Evolutionary conservation across 2,113 vertebrate genomes (phyloP).

Genomic region (Myrmophylax atrothorax): DNA sequence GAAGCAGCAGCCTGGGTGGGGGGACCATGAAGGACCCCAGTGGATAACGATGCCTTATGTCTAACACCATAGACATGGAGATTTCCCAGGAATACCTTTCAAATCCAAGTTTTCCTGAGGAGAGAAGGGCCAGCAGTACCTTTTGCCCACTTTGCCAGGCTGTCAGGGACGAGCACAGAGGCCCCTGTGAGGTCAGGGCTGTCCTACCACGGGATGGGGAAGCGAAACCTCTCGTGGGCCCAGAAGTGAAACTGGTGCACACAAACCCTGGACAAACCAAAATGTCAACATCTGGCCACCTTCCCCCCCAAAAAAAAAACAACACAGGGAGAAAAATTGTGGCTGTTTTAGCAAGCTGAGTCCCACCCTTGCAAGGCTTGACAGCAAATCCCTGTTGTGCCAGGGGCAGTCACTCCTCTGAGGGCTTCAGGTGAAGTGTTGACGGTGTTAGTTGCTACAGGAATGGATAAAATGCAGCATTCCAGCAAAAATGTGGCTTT

Average conservation of each 20-base stretch:
- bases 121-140: not conserved
- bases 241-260: constrained; percentile 62
- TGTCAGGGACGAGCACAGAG: not conserved
- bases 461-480: not conserved
- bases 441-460: not conserved
- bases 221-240: constrained; percentile 15
- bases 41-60: accelerated
- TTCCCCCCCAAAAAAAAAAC: not conserved
- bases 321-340: not conserved
- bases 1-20: not conserved
- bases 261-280: not conserved
- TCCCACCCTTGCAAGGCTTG: not conserved
- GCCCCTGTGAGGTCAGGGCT: not conserved
- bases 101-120: not conserved
- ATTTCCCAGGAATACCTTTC: not conserved
- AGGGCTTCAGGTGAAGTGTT: not conserved
- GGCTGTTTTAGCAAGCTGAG: not conserved
- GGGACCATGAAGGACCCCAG: not conserved
- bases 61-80: accelerated
- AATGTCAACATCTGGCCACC: not conserved
- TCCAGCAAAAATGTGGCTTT: not conserved
- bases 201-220: not conserved
- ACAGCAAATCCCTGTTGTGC: not conserved
- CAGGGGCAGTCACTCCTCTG: not conserved
- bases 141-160: not conserved